These are phyloP conservation scores for Garra rufa DNA, from an alignment of 2,113 vertebrate genomes.

Conservation along the genomic window DNA sequence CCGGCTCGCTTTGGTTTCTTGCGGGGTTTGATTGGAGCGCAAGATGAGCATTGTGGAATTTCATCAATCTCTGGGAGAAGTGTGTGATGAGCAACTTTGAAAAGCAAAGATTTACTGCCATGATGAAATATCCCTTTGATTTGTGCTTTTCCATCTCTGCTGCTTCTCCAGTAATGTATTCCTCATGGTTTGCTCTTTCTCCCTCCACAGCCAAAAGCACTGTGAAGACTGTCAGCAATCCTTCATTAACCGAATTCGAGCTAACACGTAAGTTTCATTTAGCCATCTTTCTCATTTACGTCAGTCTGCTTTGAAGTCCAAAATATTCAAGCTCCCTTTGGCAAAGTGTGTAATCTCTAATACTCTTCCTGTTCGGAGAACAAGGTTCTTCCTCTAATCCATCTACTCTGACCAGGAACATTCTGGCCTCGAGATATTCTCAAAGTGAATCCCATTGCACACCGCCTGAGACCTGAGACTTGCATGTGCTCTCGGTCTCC, in stretches of 20 bases:
- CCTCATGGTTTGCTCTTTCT: constrained; percentile 66
- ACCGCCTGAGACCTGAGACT: constrained; percentile 6
- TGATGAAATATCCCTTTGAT: constrained; percentile 59
- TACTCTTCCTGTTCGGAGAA: constrained; percentile 45
- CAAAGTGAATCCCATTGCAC: constrained; percentile 22
- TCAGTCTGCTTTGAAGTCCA: constrained; percentile 53
- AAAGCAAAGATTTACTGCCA: constrained; percentile 48
- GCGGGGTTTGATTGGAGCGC: constrained; percentile 29
- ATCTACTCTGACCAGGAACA: constrained; percentile 57
- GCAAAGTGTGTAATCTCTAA: constrained; percentile 54
- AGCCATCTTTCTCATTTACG: constrained; percentile 52
- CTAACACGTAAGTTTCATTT: constrained; percentile 88
- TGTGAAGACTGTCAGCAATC: constrained; percentile 95
- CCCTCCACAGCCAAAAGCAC: constrained; percentile 88
- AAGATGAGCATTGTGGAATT: constrained; percentile 49
- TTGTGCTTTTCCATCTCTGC: constrained; percentile 46
- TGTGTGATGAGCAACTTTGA: constrained; percentile 46
- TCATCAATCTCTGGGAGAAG: constrained; percentile 50
- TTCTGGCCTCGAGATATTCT: constrained; percentile 47
- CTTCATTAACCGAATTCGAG: constrained; percentile 88
- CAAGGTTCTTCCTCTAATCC: constrained; percentile 56
- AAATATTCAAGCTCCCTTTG: constrained; percentile 55
- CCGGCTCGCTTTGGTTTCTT: constrained; percentile 37
- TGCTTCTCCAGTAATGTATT: constrained; percentile 47
- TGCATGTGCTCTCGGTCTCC: background rate